phyloP scores from a whole-genome alignment of 2,888 invertebrate genomes.

The Stenodema calcarata region DNA sequence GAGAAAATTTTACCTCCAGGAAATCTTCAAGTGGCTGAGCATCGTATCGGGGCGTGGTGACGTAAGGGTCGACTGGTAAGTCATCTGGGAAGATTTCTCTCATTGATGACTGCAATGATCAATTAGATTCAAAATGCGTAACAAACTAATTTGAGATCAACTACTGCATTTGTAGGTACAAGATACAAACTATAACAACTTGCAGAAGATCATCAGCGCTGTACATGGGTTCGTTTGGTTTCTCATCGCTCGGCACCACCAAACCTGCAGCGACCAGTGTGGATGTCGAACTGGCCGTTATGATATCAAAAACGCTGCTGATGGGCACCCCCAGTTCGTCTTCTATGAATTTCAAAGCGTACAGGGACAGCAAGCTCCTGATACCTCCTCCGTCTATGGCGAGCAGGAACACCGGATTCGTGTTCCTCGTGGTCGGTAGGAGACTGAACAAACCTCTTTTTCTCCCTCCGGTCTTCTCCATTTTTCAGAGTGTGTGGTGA shows the following conservation, averaged over 20 bases:
- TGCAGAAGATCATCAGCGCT: not conserved
- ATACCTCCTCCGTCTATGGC: not conserved
- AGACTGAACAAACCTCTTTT: not conserved
- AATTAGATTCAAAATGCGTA: not conserved
- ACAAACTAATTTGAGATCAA: not conserved
- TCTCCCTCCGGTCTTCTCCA: not conserved
- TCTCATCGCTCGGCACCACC: not conserved
- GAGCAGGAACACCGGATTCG: not conserved
- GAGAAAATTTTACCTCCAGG: not conserved
- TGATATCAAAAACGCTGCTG: not conserved
- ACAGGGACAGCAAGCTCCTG: not conserved
- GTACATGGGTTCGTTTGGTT: not conserved
- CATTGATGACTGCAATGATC: not conserved
- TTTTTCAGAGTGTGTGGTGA: not conserved
- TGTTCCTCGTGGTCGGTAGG: not conserved
- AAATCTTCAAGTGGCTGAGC: not conserved
- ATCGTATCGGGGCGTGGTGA: not conserved
- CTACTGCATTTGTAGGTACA: too few species aligned
- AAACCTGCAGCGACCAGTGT: not conserved
- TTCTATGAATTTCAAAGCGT: not conserved
- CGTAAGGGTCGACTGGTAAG: not conserved
- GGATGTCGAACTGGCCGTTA: not conserved
- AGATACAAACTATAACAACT: not conserved
- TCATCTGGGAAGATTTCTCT: not conserved
- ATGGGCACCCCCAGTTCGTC: not conserved